phyloP scores from a whole-genome alignment of 2,113 vertebrate species.

The Callipepla californica region DNA sequence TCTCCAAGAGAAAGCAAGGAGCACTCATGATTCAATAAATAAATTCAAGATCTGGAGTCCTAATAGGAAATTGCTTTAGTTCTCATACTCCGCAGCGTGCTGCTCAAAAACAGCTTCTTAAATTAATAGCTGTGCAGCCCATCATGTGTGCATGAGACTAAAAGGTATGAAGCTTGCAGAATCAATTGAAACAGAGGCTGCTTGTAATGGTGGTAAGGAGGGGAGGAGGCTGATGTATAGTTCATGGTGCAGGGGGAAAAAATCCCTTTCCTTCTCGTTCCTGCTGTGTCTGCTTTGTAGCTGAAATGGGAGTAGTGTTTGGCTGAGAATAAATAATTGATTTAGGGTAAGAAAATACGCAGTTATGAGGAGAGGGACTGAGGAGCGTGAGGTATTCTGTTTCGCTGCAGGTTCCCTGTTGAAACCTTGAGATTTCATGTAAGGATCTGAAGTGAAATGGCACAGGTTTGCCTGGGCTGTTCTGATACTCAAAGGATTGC shows the following conservation, averaged over 20 bases:
- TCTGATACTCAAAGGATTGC: background rate
- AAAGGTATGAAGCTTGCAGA: background rate
- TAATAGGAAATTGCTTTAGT: background rate
- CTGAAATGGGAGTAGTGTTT: background rate
- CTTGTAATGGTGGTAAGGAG: background rate
- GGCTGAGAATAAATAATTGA: background rate
- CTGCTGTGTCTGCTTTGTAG: background rate
- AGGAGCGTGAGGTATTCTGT: background rate
- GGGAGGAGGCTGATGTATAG: too few species aligned
- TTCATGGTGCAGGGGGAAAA: too few species aligned
- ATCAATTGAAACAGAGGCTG: background rate
- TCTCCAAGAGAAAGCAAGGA: background rate
- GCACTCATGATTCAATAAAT: background rate
- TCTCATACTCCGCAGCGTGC: background rate
- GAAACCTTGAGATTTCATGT: background rate
- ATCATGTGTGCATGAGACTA: background rate
- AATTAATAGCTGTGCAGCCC: background rate
- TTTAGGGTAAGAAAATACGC: background rate
- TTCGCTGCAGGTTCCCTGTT: background rate
- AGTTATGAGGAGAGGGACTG: fast-evolving
- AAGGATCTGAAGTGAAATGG: background rate
- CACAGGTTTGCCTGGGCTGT: background rate
- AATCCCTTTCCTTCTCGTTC: too few species aligned
- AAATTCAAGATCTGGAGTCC: background rate
- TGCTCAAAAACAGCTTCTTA: background rate